Evolutionary conservation across 2,888 invertebrate genomes (phyloP).

Genomic region (Sphinx pinastri): DNA sequence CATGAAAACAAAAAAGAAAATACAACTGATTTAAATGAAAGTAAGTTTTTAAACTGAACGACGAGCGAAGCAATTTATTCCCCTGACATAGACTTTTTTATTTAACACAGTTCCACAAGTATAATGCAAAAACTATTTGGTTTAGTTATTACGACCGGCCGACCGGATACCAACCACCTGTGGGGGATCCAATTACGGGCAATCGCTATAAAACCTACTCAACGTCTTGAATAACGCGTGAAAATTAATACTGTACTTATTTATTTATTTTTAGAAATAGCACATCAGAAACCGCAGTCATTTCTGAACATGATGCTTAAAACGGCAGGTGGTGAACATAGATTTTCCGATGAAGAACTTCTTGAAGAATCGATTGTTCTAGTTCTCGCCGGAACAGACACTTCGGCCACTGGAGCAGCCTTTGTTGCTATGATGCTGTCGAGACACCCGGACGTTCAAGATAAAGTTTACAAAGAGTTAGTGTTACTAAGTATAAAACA

Average conservation of each 20-base stretch:
- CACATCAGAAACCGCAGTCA: slow-evolving; percentile 27
- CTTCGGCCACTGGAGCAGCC: slow-evolving; percentile 51
- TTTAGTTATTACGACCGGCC: too few species aligned
- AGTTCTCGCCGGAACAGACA: slow-evolving; percentile 59
- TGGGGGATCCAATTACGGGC: too few species aligned
- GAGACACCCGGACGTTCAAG: slow-evolving; percentile 50
- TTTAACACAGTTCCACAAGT: neutral
- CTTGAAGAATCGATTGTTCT: slow-evolving; percentile 55
- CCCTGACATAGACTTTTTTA: too few species aligned
- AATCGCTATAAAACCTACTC: too few species aligned
- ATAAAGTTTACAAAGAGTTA: slow-evolving; percentile 57
- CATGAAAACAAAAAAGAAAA: too few species aligned
- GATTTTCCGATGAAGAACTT: slow-evolving; percentile 48
- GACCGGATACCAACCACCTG: too few species aligned
- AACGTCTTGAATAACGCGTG: too few species aligned
- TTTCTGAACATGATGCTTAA: slow-evolving; percentile 53
- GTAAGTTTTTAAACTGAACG: too few species aligned
- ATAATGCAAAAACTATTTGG: neutral
- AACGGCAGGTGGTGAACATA: slow-evolving; percentile 38
- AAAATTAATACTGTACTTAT: too few species aligned
- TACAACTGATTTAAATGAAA: too few species aligned
- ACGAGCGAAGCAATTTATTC: too few species aligned
- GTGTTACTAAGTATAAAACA: slow-evolving; percentile 28
- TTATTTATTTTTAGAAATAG: neutral
- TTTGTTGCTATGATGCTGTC: slow-evolving; percentile 52